Conservation (phyloP, 2,113 vertebrate genomes). For the Triplophysa rosa region DNA sequence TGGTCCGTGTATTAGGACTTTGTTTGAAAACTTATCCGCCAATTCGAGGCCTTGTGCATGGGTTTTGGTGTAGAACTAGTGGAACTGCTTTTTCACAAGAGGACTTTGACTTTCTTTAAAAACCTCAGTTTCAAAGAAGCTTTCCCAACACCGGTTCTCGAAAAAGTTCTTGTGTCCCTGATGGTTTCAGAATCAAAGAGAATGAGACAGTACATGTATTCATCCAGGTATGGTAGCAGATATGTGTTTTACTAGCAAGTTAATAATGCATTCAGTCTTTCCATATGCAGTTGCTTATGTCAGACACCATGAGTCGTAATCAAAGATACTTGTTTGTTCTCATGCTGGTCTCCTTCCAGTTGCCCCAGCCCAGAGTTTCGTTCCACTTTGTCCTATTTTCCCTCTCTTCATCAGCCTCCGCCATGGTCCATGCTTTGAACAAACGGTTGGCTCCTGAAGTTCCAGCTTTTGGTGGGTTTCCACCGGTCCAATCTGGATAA, state of each 20-base stretch:
- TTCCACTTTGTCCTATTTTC: slow-evolving; percentile 30
- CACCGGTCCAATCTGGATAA: slow-evolving; percentile 16
- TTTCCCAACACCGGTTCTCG: no score
- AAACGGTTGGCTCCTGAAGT: slow-evolving; percentile 15
- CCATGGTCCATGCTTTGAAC: background rate
- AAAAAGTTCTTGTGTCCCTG: background rate
- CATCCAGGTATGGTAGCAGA: slow-evolving; percentile 13
- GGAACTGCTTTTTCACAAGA: background rate
- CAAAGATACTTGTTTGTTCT: slow-evolving; percentile 22
- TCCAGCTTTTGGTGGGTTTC: slow-evolving; percentile 26
- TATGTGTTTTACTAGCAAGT: background rate
- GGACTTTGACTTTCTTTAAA: background rate
- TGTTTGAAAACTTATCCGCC: no score
- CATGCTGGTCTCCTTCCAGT: slow-evolving; percentile 31
- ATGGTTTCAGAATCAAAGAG: background rate
- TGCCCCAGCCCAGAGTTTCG: slow-evolving; percentile 1
- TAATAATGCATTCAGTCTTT: background rate
- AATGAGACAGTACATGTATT: slow-evolving; percentile 10
- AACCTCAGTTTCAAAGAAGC: no score
- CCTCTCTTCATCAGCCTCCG: slow-evolving; percentile 20
- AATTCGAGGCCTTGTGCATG: background rate
- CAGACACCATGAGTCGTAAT: slow-evolving; percentile 13
- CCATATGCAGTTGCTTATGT: background rate
- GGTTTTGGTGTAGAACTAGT: background rate
- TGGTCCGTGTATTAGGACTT: no score